These are phyloP conservation scores for Lepidonotus clava DNA, from an alignment of 2,888 invertebrate species.

Conservation along the genomic window DNA sequence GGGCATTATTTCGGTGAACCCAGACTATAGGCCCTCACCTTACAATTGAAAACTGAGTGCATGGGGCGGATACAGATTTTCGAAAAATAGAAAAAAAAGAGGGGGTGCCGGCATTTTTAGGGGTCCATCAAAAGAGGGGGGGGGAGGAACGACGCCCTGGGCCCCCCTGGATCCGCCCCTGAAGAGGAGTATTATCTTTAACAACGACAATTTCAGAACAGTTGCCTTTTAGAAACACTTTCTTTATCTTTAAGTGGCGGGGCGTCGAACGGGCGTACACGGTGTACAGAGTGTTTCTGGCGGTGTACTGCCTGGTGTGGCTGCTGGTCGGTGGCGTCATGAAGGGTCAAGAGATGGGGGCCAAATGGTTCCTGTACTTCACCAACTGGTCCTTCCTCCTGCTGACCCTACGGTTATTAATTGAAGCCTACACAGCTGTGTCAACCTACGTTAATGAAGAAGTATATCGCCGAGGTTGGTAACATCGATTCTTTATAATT, in stretches of 20 bases:
- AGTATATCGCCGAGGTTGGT: neutral
- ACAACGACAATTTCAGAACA: neutral
- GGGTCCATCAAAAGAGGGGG: neutral
- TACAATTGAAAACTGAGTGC: no score
- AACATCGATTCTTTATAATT: neutral
- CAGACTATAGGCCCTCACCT: no score
- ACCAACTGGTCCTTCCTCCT: conserved; percentile 52
- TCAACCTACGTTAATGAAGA: neutral
- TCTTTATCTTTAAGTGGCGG: neutral
- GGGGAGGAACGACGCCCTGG: neutral
- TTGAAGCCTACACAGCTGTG: neutral
- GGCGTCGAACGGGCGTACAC: neutral
- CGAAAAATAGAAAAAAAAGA: no score
- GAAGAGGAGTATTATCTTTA: neutral
- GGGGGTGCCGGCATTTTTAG: no score
- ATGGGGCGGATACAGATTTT: no score
- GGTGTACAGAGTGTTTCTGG: conserved; percentile 10
- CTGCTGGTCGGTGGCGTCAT: neutral
- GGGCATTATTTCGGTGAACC: no score
- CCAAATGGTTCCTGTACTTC: conserved; percentile 41
- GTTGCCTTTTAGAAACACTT: no score
- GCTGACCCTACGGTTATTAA: neutral
- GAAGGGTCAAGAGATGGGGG: neutral
- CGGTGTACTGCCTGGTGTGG: conserved; percentile 41
- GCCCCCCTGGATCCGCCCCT: neutral